Evolutionary conservation across 1,140 invertebrate species (phyloP).

Genomic region (Goniozus legneri): DNA sequence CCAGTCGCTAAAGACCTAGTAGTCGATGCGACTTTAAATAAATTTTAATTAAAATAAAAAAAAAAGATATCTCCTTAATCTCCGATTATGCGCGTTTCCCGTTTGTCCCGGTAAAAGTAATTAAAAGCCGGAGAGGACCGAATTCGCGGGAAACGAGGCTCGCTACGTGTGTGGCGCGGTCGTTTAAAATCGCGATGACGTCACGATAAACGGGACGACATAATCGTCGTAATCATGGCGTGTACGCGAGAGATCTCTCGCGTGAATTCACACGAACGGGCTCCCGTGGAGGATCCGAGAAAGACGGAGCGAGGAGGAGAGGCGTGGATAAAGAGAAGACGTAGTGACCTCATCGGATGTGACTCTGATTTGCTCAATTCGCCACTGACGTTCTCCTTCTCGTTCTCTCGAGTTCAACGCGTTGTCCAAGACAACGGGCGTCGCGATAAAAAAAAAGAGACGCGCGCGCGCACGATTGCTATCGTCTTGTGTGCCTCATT

Average conservation of each 20-base stretch:
- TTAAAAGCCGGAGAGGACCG: too few relatives aligned
- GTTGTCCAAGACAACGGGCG: constrained; percentile 26
- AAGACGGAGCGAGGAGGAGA: neutral
- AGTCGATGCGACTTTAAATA: too few relatives aligned
- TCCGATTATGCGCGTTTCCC: too few relatives aligned
- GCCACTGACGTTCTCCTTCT: constrained; percentile 28
- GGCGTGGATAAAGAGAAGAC: constrained; percentile 6
- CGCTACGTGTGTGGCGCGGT: too few relatives aligned
- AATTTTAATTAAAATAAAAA: too few relatives aligned
- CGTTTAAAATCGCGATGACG: neutral
- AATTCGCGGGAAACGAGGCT: too few relatives aligned
- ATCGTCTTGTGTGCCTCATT: constrained; percentile 52
- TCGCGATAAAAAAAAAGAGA: constrained; percentile 40
- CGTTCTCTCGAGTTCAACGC: neutral
- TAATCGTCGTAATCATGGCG: neutral
- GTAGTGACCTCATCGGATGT: constrained; percentile 52
- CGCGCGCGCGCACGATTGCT: constrained; percentile 45
- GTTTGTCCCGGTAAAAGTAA: too few relatives aligned
- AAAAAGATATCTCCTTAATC: too few relatives aligned
- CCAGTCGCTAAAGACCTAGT: too few relatives aligned
- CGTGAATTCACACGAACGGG: too few relatives aligned
- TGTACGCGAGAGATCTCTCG: constrained; percentile 7
- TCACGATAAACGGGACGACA: neutral
- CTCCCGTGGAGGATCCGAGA: constrained; percentile 30
- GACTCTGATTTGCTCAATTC: constrained; percentile 54